Evolutionary conservation across 1,140 invertebrate species (phyloP).

Genomic region (Penaeus japonicus): DNA sequence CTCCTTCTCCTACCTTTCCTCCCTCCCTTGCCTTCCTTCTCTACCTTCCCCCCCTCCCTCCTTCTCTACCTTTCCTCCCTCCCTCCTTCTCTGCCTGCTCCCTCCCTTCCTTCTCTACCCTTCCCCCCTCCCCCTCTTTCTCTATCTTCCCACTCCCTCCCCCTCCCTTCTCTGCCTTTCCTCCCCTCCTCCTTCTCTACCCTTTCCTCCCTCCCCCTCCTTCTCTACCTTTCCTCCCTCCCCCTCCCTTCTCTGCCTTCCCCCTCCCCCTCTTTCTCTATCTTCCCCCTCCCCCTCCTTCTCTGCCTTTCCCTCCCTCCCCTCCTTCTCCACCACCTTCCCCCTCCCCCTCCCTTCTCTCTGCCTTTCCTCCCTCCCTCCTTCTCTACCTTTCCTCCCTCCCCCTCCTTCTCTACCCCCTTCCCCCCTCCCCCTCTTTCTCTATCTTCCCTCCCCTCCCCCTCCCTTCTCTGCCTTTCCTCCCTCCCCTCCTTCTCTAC

Average conservation of each 20-base stretch:
- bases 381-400: background rate
- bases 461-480: background rate
- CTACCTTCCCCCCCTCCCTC: no score
- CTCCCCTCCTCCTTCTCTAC: background rate
- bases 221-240: background rate
- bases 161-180: background rate
- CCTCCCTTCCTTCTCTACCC: background rate
- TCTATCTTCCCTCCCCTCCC: background rate
- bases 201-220: background rate
- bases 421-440: background rate
- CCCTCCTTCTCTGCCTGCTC: background rate
- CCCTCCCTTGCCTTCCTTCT: no score
- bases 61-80: background rate
- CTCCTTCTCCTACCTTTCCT: background rate
- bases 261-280: background rate
- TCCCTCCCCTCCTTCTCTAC: background rate
- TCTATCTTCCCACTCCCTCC: background rate
- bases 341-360: background rate
- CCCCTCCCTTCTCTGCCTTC: background rate
- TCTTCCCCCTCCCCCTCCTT: background rate
- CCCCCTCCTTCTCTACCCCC: background rate
- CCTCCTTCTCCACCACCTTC: background rate
- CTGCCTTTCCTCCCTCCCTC: background rate
- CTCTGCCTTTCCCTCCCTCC: background rate
- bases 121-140: background rate